Evolutionary conservation across 2,888 invertebrate genomes (phyloP).

Genomic region (Marasmarcha lunaedactyla): DNA sequence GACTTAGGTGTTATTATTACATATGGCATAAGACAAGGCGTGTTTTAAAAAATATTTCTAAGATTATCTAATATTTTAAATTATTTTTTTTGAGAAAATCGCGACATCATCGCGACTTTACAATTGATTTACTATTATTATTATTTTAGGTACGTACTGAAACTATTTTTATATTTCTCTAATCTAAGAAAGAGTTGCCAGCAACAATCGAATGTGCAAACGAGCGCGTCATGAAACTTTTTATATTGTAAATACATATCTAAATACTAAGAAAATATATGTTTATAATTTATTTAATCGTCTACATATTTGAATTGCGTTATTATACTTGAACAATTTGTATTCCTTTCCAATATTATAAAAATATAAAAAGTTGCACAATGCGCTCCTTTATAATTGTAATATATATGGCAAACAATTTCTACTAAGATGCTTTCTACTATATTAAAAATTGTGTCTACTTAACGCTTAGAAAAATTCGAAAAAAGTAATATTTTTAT

Average conservation of each 20-base stretch:
- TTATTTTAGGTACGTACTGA: slow-evolving; percentile 21
- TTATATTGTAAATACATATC: slow-evolving; percentile 4
- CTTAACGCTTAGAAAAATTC: slow-evolving; percentile 36
- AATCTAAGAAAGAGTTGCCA: slow-evolving; percentile 21
- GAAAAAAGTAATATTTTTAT: slow-evolving; percentile 3
- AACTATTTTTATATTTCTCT: slow-evolving; percentile 29
- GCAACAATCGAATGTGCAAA: slow-evolving; percentile 23
- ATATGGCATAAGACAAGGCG: slow-evolving; percentile 25
- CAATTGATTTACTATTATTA: slow-evolving; percentile 19
- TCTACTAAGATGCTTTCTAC: slow-evolving; percentile 38
- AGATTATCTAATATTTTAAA: slow-evolving; percentile 20
- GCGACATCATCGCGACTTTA: slow-evolving; percentile 28
- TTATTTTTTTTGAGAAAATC: slow-evolving; percentile 27
- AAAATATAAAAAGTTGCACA: slow-evolving; percentile 23
- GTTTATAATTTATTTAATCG: too few relatives aligned
- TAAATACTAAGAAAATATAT: slow-evolving; percentile 3
- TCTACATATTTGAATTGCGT: too few relatives aligned
- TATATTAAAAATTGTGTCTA: slow-evolving; percentile 45
- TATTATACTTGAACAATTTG: background rate
- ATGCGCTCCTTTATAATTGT: slow-evolving; percentile 15
- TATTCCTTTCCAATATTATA: background rate
- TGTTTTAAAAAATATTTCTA: slow-evolving; percentile 32
- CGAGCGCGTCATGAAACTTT: slow-evolving; percentile 13
- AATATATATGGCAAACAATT: slow-evolving; percentile 30
- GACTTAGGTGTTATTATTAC: slow-evolving; percentile 26